Evolutionary conservation across 2,113 vertebrate genomes (phyloP), one percentile per base, ranked within the genome.

Genomic region (Trochalopteron elliotii): DNA sequence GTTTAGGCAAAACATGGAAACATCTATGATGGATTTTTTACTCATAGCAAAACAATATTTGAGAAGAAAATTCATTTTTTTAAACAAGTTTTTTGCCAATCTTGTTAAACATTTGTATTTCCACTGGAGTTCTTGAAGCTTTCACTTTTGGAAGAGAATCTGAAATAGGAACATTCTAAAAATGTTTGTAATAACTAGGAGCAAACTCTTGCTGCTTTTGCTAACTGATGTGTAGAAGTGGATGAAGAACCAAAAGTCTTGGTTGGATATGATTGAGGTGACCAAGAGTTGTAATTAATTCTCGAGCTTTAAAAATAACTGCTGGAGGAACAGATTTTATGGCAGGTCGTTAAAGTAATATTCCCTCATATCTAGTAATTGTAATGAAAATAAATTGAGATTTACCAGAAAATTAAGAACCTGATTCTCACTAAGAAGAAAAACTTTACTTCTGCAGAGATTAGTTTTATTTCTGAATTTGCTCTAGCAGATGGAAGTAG

Each of bases 401-500:
- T 28, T 61, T 92, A 85, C 21, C 28, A 60, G 42, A 79, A 74
- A 85, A 55, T 37, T 39, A 86, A 70, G 33, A 80, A 77, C 42
- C 30, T 25, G 17, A 53, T 88, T 87, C 63, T 90, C 37, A 12
- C 67, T 15, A 74, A 69, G 39, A 67, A 44, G 28, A 57, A 24
- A 14, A 50, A 61, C 18, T 1, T 68, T 61, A 23, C 28, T 84
- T 50, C 50, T 68, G 50, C 11, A 70, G 59, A 70, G 33, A 55
- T 70, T 27, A 18, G 25, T 65, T 93, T 80, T 30, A 37, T 61
- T 93, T 88, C 53, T 90, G 81, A 70, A 39, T 75, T 89, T 89
- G 40, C 89, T 94, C 76, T 90, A 83, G 74, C 93, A 95, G 82
- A 77, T 93, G 89, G 31, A 83, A 93, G 27, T 35, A 68, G 67